Conservation (phyloP, 2,113 vertebrate genomes). For the Petroica traversi region DNA sequence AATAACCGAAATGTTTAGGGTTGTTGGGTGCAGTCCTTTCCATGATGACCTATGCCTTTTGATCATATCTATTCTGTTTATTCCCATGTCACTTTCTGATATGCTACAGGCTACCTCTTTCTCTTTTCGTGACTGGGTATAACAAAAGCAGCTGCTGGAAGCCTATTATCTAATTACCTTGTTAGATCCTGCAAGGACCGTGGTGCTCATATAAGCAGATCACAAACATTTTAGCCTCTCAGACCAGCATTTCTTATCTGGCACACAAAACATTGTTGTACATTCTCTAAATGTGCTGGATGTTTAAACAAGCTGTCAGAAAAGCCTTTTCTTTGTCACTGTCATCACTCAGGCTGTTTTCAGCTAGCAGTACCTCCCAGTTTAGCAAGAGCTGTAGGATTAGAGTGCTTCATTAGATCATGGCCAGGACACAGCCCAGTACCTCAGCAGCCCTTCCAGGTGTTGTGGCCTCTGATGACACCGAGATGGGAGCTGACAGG, state of each 20-base stretch:
- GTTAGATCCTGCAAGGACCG: neutral
- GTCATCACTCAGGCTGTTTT: neutral
- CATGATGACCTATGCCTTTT: neutral
- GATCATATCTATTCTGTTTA: neutral
- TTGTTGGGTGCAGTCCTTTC: neutral
- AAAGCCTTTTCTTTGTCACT: neutral
- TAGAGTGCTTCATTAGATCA: neutral
- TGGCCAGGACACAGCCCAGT: neutral
- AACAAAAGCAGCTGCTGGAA: slow-evolving; percentile 31
- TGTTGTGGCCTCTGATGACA: neutral
- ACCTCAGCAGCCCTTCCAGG: neutral
- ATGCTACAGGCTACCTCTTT: neutral
- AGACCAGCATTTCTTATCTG: neutral
- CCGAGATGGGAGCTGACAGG: neutral
- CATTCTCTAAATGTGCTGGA: neutral
- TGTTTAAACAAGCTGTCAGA: neutral
- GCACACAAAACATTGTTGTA: neutral
- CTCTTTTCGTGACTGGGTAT: slow-evolving; percentile 3
- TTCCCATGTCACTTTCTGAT: neutral
- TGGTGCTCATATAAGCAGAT: slow-evolving; percentile 6
- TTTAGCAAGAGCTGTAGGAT: neutral
- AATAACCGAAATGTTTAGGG: neutral
- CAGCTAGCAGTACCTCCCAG: neutral
- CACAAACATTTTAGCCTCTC: neutral
- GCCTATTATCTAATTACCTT: slow-evolving; percentile 36